A percentile compares a stretch with the other conserved stretches of the same genome.
Conservation (phyloP, 2,113 vertebrate genomes). For the crab-eating macaque (Macaca fascicularis) region T2T-MFA8v1.1 NC_088395.1:28908001-28908500, state of each 20-base stretch:
- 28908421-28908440: background rate
- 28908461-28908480: background rate
- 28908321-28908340: background rate
- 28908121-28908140: background rate
- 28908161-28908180: background rate
- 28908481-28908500: background rate
- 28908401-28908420: background rate
- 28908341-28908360: background rate
- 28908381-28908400: background rate
- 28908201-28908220: background rate
- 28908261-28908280: background rate
- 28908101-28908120: background rate
- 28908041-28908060: background rate
- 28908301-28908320: background rate
- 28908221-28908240: background rate
- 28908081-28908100: background rate
- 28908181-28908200: background rate
- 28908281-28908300: background rate
- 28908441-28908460: background rate
- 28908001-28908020: background rate
- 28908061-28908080: background rate
- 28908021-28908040: background rate
- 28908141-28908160: background rate
- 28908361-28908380: background rate
- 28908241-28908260: background rate